Evolutionary conservation across 2,113 vertebrate genomes (phyloP).

Genomic region (Suricata suricatta): DNA sequence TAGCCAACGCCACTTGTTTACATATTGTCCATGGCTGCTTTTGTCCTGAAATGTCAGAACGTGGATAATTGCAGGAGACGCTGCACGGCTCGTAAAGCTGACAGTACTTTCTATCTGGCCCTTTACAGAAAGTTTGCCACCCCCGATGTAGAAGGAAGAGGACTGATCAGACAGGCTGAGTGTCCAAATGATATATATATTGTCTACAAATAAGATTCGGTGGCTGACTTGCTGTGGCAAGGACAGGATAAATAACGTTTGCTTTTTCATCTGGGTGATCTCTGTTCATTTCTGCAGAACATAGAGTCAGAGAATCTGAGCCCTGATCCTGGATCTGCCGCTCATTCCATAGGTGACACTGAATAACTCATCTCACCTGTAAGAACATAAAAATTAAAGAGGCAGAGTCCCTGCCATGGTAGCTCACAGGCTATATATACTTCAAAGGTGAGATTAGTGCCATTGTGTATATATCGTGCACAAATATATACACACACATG

Average conservation of each 20-base stretch:
- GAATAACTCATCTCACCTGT: not conserved
- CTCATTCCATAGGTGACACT: not conserved
- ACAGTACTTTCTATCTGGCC: not conserved
- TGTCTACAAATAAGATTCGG: not conserved
- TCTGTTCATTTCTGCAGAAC: not conserved
- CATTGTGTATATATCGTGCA: not conserved
- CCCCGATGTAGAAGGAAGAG: not conserved
- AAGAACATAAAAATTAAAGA: not conserved
- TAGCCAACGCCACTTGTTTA: slow-evolving; percentile 1
- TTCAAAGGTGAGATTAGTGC: not conserved
- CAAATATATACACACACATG: not conserved
- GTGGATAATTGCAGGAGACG: not conserved
- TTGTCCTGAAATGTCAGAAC: slow-evolving; percentile 23
- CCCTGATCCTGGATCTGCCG: not conserved
- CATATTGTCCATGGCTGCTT: not conserved
- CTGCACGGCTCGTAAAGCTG: not conserved
- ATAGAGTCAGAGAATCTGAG: not conserved
- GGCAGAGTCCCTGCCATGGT: not conserved
- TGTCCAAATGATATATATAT: not conserved
- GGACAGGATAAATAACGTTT: not conserved
- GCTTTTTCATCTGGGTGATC: not conserved
- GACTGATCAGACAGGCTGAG: not conserved
- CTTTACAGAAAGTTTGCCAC: not conserved
- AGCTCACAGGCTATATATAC: not conserved
- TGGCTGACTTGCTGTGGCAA: not conserved